Evolutionary conservation across 1,140 invertebrate genomes (phyloP).

Genomic region (Aradophagus sp.): DNA sequence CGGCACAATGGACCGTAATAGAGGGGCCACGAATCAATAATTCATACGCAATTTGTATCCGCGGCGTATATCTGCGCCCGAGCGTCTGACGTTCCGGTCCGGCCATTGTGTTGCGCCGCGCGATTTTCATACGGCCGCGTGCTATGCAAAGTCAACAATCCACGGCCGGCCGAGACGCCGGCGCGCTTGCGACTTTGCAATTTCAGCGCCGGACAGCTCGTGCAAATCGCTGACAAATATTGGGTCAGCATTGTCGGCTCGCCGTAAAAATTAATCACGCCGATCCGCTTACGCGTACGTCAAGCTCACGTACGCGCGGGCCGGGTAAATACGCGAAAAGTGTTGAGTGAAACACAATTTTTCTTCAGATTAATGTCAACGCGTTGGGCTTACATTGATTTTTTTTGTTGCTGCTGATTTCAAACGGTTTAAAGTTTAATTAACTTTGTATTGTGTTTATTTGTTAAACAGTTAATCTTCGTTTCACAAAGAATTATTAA

Average conservation of each 20-base stretch:
- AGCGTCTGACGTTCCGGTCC: conserved; percentile 23
- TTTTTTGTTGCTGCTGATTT: no score
- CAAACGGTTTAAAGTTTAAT: no score
- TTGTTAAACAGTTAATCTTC: no score
- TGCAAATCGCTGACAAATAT: conserved; percentile 58
- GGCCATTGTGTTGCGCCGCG: conserved; percentile 34
- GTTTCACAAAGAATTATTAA: no score
- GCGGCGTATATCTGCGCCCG: conserved; percentile 22
- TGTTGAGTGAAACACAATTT: no score
- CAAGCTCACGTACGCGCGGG: conserved; percentile 10
- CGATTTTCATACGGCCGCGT: conserved; percentile 28
- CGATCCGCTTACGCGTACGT: neutral
- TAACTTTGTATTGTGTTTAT: no score
- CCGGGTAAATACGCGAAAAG: no score
- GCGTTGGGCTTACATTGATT: no score
- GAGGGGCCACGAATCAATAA: conserved; percentile 24
- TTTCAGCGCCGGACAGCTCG: conserved; percentile 30
- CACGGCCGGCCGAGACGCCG: conserved; percentile 21
- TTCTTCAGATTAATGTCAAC: no score
- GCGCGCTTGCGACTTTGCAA: conserved; percentile 33
- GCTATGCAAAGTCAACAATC: conserved; percentile 52
- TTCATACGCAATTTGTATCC: conserved; percentile 41
- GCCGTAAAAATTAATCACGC: neutral
- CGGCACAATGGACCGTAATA: conserved; percentile 14
- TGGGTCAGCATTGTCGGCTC: conserved; percentile 36